These are phyloP conservation scores for Dendrocopos noguchii DNA, from an alignment of 2,113 vertebrate genomes.

Conservation along the genomic window DNA sequence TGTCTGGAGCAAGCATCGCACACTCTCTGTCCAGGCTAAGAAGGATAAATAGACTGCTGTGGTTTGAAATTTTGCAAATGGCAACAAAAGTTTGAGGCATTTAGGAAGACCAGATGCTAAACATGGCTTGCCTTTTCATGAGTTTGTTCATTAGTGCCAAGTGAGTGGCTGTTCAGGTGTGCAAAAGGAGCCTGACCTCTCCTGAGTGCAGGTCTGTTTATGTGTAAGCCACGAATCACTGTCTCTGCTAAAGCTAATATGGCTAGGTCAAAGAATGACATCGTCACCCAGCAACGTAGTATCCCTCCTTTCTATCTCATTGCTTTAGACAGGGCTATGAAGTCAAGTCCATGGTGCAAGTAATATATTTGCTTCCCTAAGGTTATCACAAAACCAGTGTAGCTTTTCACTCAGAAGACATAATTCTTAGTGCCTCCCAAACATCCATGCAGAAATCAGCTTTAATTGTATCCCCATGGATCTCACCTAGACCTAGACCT, in stretches of 20 bases:
- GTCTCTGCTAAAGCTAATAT: constrained; percentile 7
- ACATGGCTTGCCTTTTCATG: neutral
- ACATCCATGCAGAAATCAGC: neutral
- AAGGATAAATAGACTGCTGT: constrained; percentile 16
- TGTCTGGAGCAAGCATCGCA: constrained; percentile 19
- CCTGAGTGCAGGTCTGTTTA: constrained; percentile 5
- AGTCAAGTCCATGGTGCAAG: neutral
- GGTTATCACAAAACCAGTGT: neutral
- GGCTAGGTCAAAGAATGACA: constrained; percentile 11
- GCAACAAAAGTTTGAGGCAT: neutral
- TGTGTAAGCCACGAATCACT: constrained; percentile 15
- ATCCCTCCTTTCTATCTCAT: neutral
- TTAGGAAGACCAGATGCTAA: constrained; percentile 14
- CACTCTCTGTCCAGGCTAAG: neutral
- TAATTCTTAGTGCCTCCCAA: neutral
- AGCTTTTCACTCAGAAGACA: constrained; percentile 4
- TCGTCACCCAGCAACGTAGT: constrained; percentile 9
- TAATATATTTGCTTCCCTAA: constrained; percentile 10
- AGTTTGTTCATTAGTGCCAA: neutral
- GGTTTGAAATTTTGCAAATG: constrained; percentile 36
- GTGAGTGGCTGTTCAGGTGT: constrained; percentile 15
- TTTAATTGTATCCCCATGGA: neutral
- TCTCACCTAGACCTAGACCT: neutral
- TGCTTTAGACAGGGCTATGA: constrained; percentile 24
- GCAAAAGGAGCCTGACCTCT: constrained; percentile 11